Base-by-base conservation (phyloP, 1,140 invertebrate genomes). In the Drosophila quadrilineata region DNA sequence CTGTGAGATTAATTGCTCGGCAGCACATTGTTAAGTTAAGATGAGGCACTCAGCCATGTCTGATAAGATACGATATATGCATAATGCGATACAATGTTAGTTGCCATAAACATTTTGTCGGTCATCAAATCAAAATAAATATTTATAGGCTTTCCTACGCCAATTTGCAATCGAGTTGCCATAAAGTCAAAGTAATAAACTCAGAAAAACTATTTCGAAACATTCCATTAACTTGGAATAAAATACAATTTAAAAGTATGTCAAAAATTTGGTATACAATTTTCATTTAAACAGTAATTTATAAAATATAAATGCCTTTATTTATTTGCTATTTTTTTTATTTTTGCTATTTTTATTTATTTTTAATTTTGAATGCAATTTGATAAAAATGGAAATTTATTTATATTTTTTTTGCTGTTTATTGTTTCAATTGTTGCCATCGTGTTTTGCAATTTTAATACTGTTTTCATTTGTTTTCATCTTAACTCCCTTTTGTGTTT, bases 1-100 rank as follows among this genome's bases (percentile, higher is more conserved):
- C 36, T 22, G 35, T 35, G 65, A 66, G 73, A 82, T 84, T 84
- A 84, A 82, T 84, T 73, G 77, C 59, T 72, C 64, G 36, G 60
- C 76, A 65, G 59, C 56, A 52, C 36, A 59, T 48, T 73, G 72
- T 73, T 73, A 46, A 66, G 72, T 73, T 73, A 46, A 66, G 57
- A 77, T 82, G 3, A 8, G 24, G 16, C 29, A n/a, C 28, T 53
- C 36, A 68, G 75, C 52, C 66, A 71, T 75, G 56, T 41, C 22
- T 41, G 77, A 82, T 82, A 76, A 84, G 50, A 45, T 22, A 24
- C 22, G 16, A n/a, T n/a, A n/a, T n/a, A n/a, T n/a, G n/a, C n/a
- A n/a, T n/a, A n/a, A n/a, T n/a, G n/a, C n/a, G n/a, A n/a, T n/a
- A n/a, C n/a, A n/a, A n/a, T n/a, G n/a, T 35, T 21, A 31, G 6